Percentiles rank a stretch among this genome's conserved stretches.
Evolutionary conservation across 2,113 vertebrate species (phyloP).

Genomic region (Megalops atlanticus): DNA sequence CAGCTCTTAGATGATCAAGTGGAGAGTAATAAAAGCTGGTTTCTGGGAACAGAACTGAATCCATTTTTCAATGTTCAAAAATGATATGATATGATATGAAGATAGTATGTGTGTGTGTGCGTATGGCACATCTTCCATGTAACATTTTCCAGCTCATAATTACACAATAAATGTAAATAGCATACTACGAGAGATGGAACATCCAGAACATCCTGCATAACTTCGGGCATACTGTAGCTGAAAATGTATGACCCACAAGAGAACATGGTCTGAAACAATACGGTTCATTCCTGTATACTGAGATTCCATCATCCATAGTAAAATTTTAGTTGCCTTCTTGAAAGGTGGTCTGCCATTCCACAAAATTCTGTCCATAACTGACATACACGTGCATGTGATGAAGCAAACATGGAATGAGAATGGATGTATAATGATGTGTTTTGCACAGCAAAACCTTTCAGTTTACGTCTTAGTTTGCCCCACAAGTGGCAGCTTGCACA

Average conservation of each 20-base stretch:
- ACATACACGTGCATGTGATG: neutral
- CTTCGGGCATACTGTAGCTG: neutral
- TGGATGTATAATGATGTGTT: neutral
- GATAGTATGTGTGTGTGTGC: neutral
- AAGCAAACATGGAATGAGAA: neutral
- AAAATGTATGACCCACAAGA: neutral
- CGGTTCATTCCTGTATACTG: neutral
- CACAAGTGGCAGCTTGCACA: slow-evolving; percentile 28
- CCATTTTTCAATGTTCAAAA: too few species aligned
- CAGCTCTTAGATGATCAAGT: neutral
- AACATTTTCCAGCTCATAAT: neutral
- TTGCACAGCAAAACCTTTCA: neutral
- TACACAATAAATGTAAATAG: neutral
- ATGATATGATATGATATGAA: too few species aligned
- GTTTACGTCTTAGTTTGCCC: neutral
- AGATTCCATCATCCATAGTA: too few species aligned
- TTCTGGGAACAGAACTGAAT: too few species aligned
- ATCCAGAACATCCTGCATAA: neutral
- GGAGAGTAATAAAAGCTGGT: too few species aligned
- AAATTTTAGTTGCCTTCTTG: too few species aligned
- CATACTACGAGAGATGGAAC: neutral
- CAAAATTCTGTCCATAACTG: neutral
- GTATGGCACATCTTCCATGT: neutral
- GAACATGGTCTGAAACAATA: neutral
- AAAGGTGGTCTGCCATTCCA: neutral